Evolutionary conservation across 2,797 vertebrate species (phyloP).

Genomic region (Mycteria americana): DNA sequence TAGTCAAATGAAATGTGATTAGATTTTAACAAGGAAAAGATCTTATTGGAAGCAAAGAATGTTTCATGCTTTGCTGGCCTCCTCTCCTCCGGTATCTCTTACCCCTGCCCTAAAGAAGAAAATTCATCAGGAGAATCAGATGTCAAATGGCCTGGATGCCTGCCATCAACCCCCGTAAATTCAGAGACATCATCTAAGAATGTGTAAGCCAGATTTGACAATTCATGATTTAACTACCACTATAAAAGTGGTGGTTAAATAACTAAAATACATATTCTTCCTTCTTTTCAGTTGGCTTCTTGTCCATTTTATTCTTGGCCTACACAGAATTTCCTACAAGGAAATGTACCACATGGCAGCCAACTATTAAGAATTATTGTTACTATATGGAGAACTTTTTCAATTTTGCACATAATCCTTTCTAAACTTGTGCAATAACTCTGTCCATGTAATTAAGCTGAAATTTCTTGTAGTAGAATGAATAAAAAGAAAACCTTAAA

Average conservation of each 20-base stretch:
- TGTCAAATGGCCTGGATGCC: not conserved
- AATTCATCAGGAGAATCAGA: not conserved
- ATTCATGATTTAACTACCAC: not conserved
- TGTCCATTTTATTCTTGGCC: not conserved
- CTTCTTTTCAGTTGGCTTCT: not conserved
- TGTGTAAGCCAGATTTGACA: constrained; percentile 3
- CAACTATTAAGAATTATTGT: not conserved
- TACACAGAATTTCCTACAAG: not conserved
- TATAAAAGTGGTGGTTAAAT: constrained; percentile 4
- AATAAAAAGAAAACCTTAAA: not conserved
- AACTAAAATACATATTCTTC: not conserved
- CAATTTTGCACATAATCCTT: not conserved
- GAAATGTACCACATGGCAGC: not conserved
- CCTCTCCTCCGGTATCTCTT: not conserved
- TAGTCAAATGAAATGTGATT: not conserved
- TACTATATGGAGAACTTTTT: not conserved
- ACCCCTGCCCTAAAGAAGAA: not conserved
- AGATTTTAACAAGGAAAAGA: not conserved
- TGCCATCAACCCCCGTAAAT: not conserved
- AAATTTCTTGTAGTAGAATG: not conserved
- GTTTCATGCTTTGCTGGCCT: not conserved
- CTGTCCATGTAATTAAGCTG: not conserved
- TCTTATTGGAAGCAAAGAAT: not conserved
- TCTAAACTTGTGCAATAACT: not conserved
- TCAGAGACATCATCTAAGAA: not conserved